phyloP scores from a whole-genome alignment of 2,797 vertebrate species.

The Choloepus didactylus region DNA sequence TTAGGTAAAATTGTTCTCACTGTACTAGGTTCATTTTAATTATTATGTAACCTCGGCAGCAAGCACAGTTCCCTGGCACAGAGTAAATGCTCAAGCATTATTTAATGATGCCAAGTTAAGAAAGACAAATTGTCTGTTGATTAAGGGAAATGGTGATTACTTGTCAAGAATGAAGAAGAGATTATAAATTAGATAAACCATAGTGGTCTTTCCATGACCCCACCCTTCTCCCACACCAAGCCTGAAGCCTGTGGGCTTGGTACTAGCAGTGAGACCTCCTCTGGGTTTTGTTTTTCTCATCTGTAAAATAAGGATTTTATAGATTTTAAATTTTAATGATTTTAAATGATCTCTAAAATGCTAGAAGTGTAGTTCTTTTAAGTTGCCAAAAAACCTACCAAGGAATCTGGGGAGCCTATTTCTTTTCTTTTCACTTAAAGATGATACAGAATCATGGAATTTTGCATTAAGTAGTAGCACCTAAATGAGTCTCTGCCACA shows the following conservation, averaged over 20 bases:
- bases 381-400: not conserved
- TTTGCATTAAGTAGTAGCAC: not conserved
- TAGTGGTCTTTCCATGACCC: not conserved
- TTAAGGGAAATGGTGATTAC: not conserved
- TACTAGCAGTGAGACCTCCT: not conserved
- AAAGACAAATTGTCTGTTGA: not conserved
- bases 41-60: not conserved
- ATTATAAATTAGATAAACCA: not conserved
- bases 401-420: not conserved
- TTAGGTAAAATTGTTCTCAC: not conserved
- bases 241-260: not conserved
- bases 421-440: not conserved
- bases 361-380: not conserved
- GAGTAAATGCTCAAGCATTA: not conserved
- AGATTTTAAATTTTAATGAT: not conserved
- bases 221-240: not conserved
- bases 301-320: not conserved
- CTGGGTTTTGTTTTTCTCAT: not conserved
- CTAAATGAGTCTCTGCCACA: not conserved
- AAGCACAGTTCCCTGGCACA: not conserved
- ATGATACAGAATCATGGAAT: not conserved
- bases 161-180: not conserved
- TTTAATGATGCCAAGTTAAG: not conserved
- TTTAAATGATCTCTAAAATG: not conserved
- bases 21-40: not conserved